phyloP scores from a whole-genome alignment of 2,113 vertebrate genomes.

The Callocephalon fimbriatum region DNA sequence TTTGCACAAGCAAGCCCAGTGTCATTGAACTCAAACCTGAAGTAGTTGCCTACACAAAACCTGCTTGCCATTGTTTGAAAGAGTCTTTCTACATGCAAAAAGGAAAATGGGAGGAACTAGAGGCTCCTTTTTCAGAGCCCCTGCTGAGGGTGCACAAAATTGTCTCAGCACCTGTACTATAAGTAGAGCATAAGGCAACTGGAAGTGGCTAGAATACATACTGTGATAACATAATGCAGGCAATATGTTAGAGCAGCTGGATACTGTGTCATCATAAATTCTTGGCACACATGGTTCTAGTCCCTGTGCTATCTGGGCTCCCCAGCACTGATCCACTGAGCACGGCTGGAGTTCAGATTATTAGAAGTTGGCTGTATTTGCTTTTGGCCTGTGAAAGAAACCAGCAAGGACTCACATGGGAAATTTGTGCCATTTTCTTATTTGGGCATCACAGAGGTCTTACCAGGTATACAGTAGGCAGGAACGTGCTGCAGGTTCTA shows the following conservation, averaged over 20 bases:
- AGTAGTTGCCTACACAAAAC: background rate
- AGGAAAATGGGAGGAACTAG: background rate
- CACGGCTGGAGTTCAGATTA: background rate
- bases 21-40: background rate
- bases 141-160: background rate
- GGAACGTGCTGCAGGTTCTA: accelerated
- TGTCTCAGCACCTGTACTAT: background rate
- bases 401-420: background rate
- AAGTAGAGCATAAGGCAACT: background rate
- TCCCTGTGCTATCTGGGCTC: background rate
- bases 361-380: background rate
- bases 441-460: background rate
- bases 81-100: background rate
- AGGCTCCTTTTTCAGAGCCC: background rate
- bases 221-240: background rate
- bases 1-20: background rate
- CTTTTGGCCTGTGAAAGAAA: background rate
- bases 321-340: background rate
- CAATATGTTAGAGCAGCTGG: background rate
- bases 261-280: background rate
- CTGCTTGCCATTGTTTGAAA: background rate
- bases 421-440: background rate
- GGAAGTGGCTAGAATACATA: background rate
- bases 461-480: background rate
- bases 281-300: background rate